Evolutionary conservation across 1,140 invertebrate species (phyloP).

Genomic region (Drosophila pectinifera): DNA sequence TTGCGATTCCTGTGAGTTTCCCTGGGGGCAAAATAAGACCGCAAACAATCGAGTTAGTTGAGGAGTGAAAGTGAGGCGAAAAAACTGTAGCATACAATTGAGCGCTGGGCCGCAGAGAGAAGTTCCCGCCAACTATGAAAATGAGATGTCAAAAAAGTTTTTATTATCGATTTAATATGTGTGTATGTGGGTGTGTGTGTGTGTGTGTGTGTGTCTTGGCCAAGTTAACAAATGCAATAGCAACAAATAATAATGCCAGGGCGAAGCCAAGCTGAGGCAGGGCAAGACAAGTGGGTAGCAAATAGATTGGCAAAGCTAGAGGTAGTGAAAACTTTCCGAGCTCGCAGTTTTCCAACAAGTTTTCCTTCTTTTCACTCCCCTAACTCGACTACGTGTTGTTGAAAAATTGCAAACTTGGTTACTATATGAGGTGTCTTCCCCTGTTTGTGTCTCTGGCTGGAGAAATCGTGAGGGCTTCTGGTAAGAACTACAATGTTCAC

Average conservation of each 20-base stretch:
- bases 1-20: conserved; percentile 58
- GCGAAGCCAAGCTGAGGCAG: conserved; percentile 15
- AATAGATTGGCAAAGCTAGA: conserved; percentile 59
- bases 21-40: conserved; percentile 41
- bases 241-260: conserved; percentile 64
- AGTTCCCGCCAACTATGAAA: conserved; percentile 79
- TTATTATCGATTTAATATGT: conserved; percentile 82
- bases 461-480: neutral
- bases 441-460: conserved; percentile 12
- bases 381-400: conserved; percentile 41
- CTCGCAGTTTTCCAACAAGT: conserved; percentile 48
- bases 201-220: conserved; percentile 9
- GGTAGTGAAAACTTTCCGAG: conserved; percentile 61
- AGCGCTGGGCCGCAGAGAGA: conserved; percentile 49
- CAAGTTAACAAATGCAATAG: conserved; percentile 61
- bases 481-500: neutral
- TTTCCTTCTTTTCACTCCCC: neutral
- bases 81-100: conserved; percentile 61
- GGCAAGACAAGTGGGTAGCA: conserved; percentile 45
- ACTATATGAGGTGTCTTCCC: conserved; percentile 40
- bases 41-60: conserved; percentile 62
- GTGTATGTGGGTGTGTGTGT: neutral
- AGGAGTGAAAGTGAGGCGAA: conserved; percentile 50
- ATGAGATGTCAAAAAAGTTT: conserved; percentile 84
- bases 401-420: conserved; percentile 60